Base-by-base conservation (phyloP, 2,888 invertebrate species). In the Macrophya annulata region DNA sequence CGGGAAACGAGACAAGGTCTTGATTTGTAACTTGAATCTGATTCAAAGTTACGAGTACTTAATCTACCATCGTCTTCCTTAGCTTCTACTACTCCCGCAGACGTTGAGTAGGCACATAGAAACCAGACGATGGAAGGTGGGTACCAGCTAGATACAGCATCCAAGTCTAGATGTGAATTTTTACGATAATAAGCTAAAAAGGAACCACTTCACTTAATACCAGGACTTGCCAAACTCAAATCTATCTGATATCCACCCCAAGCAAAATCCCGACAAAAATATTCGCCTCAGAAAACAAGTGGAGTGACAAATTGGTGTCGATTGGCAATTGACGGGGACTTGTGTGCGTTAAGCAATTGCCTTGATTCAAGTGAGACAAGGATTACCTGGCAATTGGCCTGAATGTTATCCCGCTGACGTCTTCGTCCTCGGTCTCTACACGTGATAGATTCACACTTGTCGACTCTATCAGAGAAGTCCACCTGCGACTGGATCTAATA, bases 11-110 rank as follows among this genome's bases (percentile, higher is more conserved):
- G 83, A 83, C 68, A 83, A 71, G 65, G 68, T 83, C 83, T 83
- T 71, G 83, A 83, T 83, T 71, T 81, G 68, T 71, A 83, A 83
- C 83, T 83, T 65, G 48, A 62, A 83, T 83, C 83, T 83, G 83
- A 83, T 83, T 62, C 68, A 83, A 83, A 83, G 83, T 83, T 83
- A 31, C 48, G 83, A 81, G 68, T 83, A 71, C 71, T 71, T 83
- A 83, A 83, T 83, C 83, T 68, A 31, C 45, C 83, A 68, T 68
- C 83, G 48, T 83, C 83, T 68, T 71, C 10, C 68, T 62, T 62
- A n/a, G 62, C 43, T 62, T 25, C 51, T 55, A n/a, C 55, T 17
- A 37, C 77, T 40, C 6, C 62, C 62, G 17, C 25, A 43, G 21
- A 48, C 65, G 48, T 68, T 81, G 10, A 43, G 37, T 48, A 62